phyloP scores from a whole-genome alignment of 2,888 invertebrate species.

The Dasypolia templi region DNA sequence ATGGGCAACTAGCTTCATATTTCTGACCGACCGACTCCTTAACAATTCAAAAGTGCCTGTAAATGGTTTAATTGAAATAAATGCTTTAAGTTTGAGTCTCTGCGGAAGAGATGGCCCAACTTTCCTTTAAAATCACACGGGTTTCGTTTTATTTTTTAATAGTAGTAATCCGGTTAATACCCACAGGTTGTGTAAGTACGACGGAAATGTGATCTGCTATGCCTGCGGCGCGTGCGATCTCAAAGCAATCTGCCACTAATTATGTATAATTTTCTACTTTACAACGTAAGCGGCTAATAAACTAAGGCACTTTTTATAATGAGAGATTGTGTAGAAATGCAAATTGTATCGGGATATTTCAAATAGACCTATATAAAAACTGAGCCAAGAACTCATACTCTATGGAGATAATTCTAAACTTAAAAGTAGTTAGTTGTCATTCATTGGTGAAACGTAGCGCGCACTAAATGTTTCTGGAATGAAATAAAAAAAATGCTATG shows the following conservation, averaged over 20 bases:
- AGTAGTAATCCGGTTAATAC: background rate
- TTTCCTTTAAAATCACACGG: background rate
- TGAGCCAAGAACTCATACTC: background rate
- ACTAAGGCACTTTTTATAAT: conserved; percentile 19
- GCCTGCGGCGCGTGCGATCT: conserved; percentile 12
- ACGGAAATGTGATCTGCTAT: conserved; percentile 26
- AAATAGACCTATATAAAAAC: background rate
- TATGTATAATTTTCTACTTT: conserved; percentile 45
- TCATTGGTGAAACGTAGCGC: no score
- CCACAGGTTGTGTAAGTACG: conserved; percentile 15
- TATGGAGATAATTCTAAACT: background rate
- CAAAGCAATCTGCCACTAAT: conserved; percentile 44
- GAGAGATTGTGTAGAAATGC: background rate
- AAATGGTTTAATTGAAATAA: no score
- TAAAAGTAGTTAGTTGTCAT: background rate
- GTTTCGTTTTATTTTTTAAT: background rate
- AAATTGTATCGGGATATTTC: background rate
- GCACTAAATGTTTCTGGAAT: no score
- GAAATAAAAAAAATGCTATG: no score
- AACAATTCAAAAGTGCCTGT: no score
- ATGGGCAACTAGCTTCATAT: no score
- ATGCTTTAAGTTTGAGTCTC: no score
- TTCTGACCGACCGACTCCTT: no score
- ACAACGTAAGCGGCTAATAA: conserved; percentile 15
- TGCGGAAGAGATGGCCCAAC: no score